phyloP scores from a whole-genome alignment of 2,113 vertebrate species.

The Ceyx cyanopectus region DNA sequence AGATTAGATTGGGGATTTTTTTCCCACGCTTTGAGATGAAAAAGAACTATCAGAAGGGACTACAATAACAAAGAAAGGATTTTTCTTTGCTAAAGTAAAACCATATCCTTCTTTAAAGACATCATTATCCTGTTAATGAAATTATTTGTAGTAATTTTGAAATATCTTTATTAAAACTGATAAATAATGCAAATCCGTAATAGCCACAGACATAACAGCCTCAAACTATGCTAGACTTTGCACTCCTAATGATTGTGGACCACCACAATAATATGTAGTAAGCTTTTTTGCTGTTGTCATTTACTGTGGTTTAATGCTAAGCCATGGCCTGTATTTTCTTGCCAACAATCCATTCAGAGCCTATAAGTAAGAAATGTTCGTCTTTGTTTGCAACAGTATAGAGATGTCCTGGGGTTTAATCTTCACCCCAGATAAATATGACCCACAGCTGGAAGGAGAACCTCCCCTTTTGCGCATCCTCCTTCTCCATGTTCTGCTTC shows the following conservation, averaged over 20 bases:
- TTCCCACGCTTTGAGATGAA: neutral
- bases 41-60: neutral
- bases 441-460: neutral
- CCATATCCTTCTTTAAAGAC: neutral
- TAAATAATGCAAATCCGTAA: neutral
- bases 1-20: neutral
- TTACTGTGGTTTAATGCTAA: neutral
- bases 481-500: neutral
- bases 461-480: neutral
- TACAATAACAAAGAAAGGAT: neutral
- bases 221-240: neutral
- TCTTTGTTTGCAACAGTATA: neutral
- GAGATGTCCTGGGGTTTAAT: neutral
- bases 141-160: neutral
- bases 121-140: constrained; percentile 4
- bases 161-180: neutral
- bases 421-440: neutral
- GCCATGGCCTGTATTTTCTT: neutral
- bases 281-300: neutral
- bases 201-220: neutral
- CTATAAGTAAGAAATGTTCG: neutral
- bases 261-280: neutral
- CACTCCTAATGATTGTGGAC: neutral
- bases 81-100: constrained; percentile 6
- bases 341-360: neutral